These are phyloP conservation scores for Bombyx huttoni DNA, from an alignment of 2,888 invertebrate genomes.

Conservation along the genomic window DNA sequence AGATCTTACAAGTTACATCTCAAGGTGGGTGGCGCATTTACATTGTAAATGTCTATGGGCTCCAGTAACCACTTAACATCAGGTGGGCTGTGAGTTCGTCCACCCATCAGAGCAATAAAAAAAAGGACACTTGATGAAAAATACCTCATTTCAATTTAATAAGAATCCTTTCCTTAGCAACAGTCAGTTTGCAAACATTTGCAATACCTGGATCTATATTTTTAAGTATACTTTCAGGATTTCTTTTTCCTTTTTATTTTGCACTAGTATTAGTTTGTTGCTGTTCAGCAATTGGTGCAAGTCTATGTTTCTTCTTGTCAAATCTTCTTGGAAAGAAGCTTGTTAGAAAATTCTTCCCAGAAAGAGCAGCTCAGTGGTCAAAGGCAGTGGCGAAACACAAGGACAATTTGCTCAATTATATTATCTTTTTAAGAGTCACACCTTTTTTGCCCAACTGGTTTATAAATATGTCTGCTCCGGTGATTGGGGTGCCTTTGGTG, in stretches of 20 bases:
- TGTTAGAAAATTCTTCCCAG: constrained; percentile 90
- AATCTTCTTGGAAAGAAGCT: constrained; percentile 89
- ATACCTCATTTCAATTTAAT: not conserved
- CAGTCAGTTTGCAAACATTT: constrained; percentile 93
- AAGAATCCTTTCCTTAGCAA: constrained; percentile 31
- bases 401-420: constrained; percentile 93
- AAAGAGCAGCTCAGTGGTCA: constrained; percentile 89
- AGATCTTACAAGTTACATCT: too few species aligned
- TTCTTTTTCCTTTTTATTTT: constrained; percentile 92
- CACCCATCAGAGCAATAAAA: too few species aligned
- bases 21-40: too few species aligned
- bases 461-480: constrained; percentile 96
- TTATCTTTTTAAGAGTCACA: constrained; percentile 96
- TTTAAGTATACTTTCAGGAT: constrained; percentile 96
- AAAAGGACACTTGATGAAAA: too few species aligned
- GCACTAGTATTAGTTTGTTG: constrained; percentile 91
- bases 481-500: constrained; percentile 93
- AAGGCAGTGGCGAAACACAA: constrained; percentile 86
- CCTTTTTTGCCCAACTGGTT: constrained; percentile 99
- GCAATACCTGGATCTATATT: constrained; percentile 99
- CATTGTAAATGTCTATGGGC: too few species aligned
- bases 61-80: too few species aligned
- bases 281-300: constrained; percentile 96
- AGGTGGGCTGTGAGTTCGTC: too few species aligned
- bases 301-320: constrained; percentile 94